Base-by-base conservation (phyloP, 2,113 vertebrate species). In the Geococcyx californianus region DNA sequence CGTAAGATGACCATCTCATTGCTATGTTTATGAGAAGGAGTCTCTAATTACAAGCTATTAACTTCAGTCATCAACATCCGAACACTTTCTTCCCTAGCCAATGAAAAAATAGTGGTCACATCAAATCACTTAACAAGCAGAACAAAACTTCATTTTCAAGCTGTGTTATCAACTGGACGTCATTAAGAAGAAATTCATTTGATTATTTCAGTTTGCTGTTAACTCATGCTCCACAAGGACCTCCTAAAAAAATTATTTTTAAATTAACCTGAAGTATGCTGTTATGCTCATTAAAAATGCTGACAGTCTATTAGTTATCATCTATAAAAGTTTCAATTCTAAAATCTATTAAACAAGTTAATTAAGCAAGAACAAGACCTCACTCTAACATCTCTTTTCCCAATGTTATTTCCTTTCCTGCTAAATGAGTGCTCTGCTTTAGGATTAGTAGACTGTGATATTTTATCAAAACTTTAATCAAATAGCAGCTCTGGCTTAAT, bases 401-500 rank as follows among this genome's bases (percentile, higher is more conserved):
- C 33, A 84, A 34, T 11, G 33, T 84, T 92, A 90, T 77, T 90
- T 86, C 68, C 60, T 83, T 90, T 72, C 52, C n/a, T 75, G 52
- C 42, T 82, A 96, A 93, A 88, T n/a, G 26, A 93, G 19, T 40
- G 23, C 25, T 79, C 44, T 79, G 44, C 33, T 89, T 87, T 87
- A 89, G 51, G 34, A 95, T 80, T 85, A 95, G 84, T 40, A 91
- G 81, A 83, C 63, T 83, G 23, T 38, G 67, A 85, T 85, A 83
- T 33, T 80, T 93, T 88, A 94, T 88, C 79, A 94, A 93, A 95
- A 92, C 75, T 84, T 94, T 72, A 85, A 94, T 91, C 75, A 94
- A 94, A 90, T n/a, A 84, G 56, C 33, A 75, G 60, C 36, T 75
- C 72, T 45, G 23, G 31, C 45, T 92, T 94, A 93, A 96, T 93